Evolutionary conservation across 1,140 invertebrate genomes (phyloP).

Genomic region (Macrotrachela quadricornifera): DNA sequence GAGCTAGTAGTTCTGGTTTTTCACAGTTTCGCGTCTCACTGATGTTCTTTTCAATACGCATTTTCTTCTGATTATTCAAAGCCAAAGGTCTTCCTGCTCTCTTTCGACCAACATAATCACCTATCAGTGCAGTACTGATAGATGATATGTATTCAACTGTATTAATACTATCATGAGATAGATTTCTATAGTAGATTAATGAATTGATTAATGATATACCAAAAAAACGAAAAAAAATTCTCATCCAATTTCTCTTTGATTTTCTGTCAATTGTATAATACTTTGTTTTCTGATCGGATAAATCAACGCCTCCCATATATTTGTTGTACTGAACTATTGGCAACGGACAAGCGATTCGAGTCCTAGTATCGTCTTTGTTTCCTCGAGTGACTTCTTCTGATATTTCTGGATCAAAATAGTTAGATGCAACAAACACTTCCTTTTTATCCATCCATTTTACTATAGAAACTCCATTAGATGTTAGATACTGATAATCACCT

Average conservation of each 20-base stretch:
- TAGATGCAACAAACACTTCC: slow-evolving; percentile 13
- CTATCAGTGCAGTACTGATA: too few relatives aligned
- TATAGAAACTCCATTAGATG: slow-evolving; percentile 8
- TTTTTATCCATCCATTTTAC: slow-evolving; percentile 12
- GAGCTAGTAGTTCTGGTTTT: too few relatives aligned
- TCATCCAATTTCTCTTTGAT: slow-evolving; percentile 13
- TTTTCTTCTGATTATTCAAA: too few relatives aligned
- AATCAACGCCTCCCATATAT: slow-evolving; percentile 14
- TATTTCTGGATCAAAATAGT: slow-evolving; percentile 10
- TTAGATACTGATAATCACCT: slow-evolving; percentile 8
- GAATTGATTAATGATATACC: slow-evolving; percentile 10
- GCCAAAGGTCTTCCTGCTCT: too few relatives aligned
- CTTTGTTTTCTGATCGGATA: slow-evolving; percentile 12
- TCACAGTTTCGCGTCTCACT: too few relatives aligned
- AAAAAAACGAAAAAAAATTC: slow-evolving; percentile 13
- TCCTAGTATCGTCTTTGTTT: slow-evolving; percentile 9
- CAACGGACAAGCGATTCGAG: neutral
- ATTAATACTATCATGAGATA: too few relatives aligned
- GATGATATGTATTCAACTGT: too few relatives aligned
- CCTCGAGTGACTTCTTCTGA: slow-evolving; percentile 5
- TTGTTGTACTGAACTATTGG: slow-evolving; percentile 11
- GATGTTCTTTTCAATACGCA: too few relatives aligned
- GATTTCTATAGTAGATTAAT: neutral
- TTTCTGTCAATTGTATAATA: slow-evolving; percentile 13
- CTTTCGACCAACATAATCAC: too few relatives aligned